Conservation (phyloP, 2,888 invertebrate genomes). For the Nephrocerus scutellatus region DNA sequence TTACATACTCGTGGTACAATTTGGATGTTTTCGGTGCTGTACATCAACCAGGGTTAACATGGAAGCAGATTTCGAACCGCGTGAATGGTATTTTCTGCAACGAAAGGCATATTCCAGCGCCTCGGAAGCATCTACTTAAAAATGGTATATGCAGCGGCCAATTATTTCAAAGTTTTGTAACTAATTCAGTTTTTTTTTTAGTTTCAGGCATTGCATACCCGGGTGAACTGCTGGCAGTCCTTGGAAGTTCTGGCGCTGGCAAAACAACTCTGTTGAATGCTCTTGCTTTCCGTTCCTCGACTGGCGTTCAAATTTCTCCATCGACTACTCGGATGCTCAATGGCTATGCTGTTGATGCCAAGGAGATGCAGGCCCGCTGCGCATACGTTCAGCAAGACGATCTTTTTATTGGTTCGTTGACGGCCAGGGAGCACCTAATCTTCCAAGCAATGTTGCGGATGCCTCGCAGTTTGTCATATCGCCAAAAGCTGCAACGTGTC, state of each 20-base stretch:
- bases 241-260: conserved; percentile 89
- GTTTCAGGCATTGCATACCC: conserved; percentile 78
- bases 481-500: conserved; percentile 68
- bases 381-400: conserved; percentile 95
- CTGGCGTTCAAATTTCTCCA: conserved; percentile 56
- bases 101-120: conserved; percentile 42
- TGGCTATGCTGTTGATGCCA: conserved; percentile 66
- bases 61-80: conserved; percentile 48
- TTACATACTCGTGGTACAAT: conserved; percentile 73
- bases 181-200: conserved; percentile 34
- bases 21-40: conserved; percentile 67
- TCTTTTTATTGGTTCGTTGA: conserved; percentile 82
- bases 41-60: conserved; percentile 47
- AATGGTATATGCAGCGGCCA: conserved; percentile 54
- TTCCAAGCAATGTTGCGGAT: conserved; percentile 86
- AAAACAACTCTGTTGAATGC: conserved; percentile 91
- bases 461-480: conserved; percentile 68
- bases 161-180: background rate
- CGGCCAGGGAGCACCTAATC: conserved; percentile 80
- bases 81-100: conserved; percentile 46
- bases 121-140: conserved; percentile 65
- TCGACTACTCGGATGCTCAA: conserved; percentile 60
- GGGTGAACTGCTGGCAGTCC: conserved; percentile 77
- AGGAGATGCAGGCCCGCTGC: conserved; percentile 66
- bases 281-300: conserved; percentile 71